Evolutionary conservation across 2,888 invertebrate species (phyloP), one percentile per base, ranked within the genome.

Genomic region (Drosophila anomalipes): DNA sequence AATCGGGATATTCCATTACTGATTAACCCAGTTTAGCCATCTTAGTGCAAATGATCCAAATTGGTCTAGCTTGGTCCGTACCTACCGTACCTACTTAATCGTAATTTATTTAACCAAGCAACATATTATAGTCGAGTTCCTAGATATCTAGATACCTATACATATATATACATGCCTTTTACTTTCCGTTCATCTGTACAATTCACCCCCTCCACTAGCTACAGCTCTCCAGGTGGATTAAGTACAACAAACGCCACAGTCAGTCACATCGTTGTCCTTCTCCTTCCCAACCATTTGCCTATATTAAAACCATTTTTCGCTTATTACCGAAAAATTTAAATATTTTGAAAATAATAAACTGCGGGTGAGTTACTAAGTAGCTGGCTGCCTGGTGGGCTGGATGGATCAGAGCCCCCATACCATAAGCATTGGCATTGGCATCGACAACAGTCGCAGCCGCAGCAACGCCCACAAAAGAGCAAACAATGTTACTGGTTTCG

Each of bases 261-360:
- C 81, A 81, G 82, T 69, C 84, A 82, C 84, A 77, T 77, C 70
- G 77, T 80, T 80, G 72, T 62, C 63, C 70, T 62, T 54, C 63
- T 26, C 12, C 56, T 9, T 26, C 63, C 70, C 65, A 54, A 37
- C 72, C 80, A 78, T 83, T 80, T 66, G 80, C 76, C 81, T 87
- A 87, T 86, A 87, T 87, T 87, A 88, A 87, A 87, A 87, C 89
- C 87, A 86, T 88, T 86, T 87, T 90, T 91, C 81, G 91, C 89
- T 91, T 91, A 89, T 91, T 89, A 89, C 83, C 82, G 73, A 91
- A 87, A 86, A 92, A 92, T 92, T 92, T 91, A 82, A 92, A 92
- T 92, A 91, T 92, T 91, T 91, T 86, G 80, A 91, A 91, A 92
- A 91, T 91, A 90, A 91, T 92, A 90, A 92, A 91, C 92, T 90